Evolutionary conservation across 2,113 vertebrate species (phyloP).

Genomic region (Raja brachyura): DNA sequence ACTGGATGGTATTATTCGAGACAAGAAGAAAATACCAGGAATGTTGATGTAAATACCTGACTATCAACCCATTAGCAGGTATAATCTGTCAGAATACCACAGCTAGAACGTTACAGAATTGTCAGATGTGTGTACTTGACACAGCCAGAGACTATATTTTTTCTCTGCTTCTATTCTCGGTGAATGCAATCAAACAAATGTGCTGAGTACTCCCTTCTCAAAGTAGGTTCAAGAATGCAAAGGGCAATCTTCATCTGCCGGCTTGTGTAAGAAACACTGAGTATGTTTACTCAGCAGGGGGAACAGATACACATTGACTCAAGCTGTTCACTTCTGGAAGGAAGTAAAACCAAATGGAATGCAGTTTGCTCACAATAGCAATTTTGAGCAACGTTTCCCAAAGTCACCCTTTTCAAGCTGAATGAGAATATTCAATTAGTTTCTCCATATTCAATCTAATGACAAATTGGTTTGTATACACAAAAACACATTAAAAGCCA

Average conservation of each 20-base stretch:
- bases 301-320: slow-evolving; percentile 21
- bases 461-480: neutral
- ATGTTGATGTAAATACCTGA: slow-evolving; percentile 1
- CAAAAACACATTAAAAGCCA: neutral
- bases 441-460: neutral
- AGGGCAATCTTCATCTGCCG: slow-evolving; percentile 31
- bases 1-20: slow-evolving; percentile 27
- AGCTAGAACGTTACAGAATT: slow-evolving; percentile 32
- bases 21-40: slow-evolving; percentile 28
- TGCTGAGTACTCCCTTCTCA: slow-evolving; percentile 22
- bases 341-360: neutral
- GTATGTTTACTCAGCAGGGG: slow-evolving; percentile 7
- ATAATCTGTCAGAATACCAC: neutral
- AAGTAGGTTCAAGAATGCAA: slow-evolving; percentile 11
- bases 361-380: too few relatives aligned
- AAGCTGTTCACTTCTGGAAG: slow-evolving; percentile 17
- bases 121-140: slow-evolving; percentile 31
- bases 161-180: neutral
- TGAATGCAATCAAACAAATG: slow-evolving; percentile 32
- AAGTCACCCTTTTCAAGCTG: neutral
- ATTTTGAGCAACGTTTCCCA: neutral
- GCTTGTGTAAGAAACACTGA: slow-evolving; percentile 18
- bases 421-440: neutral
- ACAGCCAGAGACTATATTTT: slow-evolving; percentile 22
- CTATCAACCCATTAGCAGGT: slow-evolving; percentile 23